Evolutionary conservation across 2,113 vertebrate genomes (phyloP).

Genomic region (Nestor notabilis): DNA sequence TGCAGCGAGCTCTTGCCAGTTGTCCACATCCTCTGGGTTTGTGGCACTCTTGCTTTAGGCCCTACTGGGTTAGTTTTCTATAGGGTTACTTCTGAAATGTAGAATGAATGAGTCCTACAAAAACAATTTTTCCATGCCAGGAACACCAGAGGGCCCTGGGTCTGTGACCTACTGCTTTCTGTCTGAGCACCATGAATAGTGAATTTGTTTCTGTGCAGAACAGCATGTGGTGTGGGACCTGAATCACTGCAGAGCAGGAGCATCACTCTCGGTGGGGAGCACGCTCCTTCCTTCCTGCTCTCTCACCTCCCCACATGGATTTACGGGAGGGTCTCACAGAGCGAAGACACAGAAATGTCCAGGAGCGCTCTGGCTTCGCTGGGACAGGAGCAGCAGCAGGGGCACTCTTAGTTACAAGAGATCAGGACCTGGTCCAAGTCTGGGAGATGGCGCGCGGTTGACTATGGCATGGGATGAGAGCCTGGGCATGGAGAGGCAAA

Average conservation of each 20-base stretch:
- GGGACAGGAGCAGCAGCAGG: not conserved
- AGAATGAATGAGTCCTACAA: not conserved
- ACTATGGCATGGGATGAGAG: slow-evolving; percentile 67
- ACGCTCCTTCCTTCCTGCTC: not conserved
- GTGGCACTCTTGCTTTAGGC: not conserved
- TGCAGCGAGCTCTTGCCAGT: not conserved
- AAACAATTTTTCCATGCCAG: not conserved
- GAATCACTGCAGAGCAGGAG: not conserved
- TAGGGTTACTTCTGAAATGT: not conserved
- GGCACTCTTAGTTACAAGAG: not conserved
- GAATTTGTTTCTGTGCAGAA: not conserved
- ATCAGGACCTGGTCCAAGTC: not conserved
- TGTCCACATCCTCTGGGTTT: not conserved
- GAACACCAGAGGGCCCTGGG: not conserved
- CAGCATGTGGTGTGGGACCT: not conserved
- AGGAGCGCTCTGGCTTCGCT: fast-evolving
- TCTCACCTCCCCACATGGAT: not conserved
- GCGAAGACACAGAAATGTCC: not conserved
- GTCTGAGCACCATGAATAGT: fast-evolving
- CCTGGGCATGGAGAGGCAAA: slow-evolving; percentile 63
- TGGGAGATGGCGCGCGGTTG: not conserved
- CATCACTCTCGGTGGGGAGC: fast-evolving
- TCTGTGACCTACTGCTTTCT: not conserved
- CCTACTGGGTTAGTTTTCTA: not conserved
- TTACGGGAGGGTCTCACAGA: not conserved